These are phyloP conservation scores for Leptarthrus brevirostris DNA, from an alignment of 2,888 invertebrate genomes.

Conservation along the genomic window DNA sequence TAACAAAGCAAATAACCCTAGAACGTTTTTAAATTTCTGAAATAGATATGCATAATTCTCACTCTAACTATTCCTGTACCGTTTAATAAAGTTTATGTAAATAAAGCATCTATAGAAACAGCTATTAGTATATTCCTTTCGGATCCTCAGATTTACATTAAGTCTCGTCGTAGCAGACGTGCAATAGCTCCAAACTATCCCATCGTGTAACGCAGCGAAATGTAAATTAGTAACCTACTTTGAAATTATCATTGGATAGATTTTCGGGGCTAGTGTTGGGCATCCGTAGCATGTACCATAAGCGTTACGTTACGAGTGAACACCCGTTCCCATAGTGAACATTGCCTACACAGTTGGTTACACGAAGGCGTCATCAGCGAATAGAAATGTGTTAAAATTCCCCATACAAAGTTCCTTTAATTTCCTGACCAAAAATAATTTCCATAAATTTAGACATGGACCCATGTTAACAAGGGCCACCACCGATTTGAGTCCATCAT, in stretches of 20 bases:
- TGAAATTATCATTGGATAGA: constrained; percentile 34
- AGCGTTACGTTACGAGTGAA: not conserved
- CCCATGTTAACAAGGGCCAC: constrained; percentile 40
- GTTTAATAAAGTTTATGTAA: too few relatives aligned
- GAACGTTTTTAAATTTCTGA: too few relatives aligned
- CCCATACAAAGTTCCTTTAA: constrained; percentile 16
- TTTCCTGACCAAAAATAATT: constrained; percentile 34
- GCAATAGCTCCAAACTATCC: not conserved
- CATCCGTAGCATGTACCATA: not conserved
- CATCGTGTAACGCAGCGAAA: constrained; percentile 32
- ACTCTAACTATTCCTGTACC: too few relatives aligned
- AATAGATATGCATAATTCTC: too few relatives aligned
- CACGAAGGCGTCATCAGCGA: constrained; percentile 2
- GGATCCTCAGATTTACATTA: constrained; percentile 14
- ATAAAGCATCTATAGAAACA: too few relatives aligned
- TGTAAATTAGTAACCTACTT: not conserved
- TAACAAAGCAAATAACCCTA: too few relatives aligned
- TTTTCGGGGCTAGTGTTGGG: not conserved
- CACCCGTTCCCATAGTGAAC: not conserved
- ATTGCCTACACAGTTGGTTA: not conserved
- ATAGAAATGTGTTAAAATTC: constrained; percentile 7
- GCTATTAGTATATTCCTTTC: too few relatives aligned
- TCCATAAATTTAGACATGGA: constrained; percentile 44
- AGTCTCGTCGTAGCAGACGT: not conserved
- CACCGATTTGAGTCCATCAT: constrained; percentile 6